These are phyloP conservation scores for Dendrocopos noguchii DNA, from an alignment of 2,113 vertebrate species.

Conservation along the genomic window DNA sequence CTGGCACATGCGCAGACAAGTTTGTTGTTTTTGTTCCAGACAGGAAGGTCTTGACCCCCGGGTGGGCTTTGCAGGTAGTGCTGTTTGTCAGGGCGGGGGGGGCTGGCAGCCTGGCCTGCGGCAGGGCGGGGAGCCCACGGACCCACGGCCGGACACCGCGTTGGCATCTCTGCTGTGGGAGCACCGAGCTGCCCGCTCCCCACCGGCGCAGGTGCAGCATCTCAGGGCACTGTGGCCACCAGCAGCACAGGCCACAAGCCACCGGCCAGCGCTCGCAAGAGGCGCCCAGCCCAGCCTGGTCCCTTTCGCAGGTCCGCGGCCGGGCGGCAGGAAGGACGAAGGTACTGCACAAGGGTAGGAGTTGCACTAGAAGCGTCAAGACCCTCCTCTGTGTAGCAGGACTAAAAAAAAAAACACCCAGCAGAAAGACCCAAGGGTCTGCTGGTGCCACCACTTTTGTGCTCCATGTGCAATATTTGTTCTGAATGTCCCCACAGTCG, in stretches of 20 bases:
- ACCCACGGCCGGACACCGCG: background rate
- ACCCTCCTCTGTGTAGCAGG: slow-evolving; percentile 59
- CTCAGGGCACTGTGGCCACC: background rate
- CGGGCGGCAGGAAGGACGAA: background rate
- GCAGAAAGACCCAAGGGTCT: slow-evolving; percentile 9
- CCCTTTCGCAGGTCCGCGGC: background rate
- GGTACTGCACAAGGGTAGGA: background rate
- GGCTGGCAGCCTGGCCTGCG: background rate
- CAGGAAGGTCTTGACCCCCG: slow-evolving; percentile 51
- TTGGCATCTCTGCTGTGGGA: background rate
- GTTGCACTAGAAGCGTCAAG: slow-evolving; percentile 65
- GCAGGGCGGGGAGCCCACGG: rapidly evolving
- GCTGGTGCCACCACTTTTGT: slow-evolving; percentile 62
- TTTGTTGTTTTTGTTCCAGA: slow-evolving; percentile 15
- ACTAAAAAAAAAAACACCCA: background rate
- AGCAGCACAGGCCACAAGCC: background rate
- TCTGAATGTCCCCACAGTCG: slow-evolving; percentile 81
- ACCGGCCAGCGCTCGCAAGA: background rate
- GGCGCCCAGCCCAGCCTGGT: background rate
- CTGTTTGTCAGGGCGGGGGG: background rate
- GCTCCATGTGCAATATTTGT: slow-evolving; percentile 85
- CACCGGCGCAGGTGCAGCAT: background rate
- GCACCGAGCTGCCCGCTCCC: background rate
- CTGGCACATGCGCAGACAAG: slow-evolving; percentile 23
- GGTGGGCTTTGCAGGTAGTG: background rate